Evolutionary conservation across 2,888 invertebrate species (phyloP).

Genomic region (Lumbricus terrestris): DNA sequence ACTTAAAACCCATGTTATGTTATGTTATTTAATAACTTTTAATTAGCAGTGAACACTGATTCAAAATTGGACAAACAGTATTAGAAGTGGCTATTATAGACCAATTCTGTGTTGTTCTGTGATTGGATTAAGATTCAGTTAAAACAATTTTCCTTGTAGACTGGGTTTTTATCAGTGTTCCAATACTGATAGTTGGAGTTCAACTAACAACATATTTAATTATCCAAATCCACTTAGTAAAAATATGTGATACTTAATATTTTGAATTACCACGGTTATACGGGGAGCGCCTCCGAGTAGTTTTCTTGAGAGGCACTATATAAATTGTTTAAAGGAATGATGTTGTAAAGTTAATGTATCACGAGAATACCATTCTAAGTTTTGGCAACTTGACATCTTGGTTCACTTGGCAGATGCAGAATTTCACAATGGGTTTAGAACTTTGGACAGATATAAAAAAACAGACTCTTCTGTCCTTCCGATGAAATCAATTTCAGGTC

Average conservation of each 20-base stretch:
- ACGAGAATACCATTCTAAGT: background rate
- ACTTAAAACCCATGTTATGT: too few species aligned
- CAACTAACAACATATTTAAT: too few species aligned
- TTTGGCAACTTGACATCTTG: too few species aligned
- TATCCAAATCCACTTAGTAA: too few species aligned
- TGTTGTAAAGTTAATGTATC: background rate
- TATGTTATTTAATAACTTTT: background rate
- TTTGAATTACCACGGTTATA: too few species aligned
- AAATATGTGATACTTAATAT: too few species aligned
- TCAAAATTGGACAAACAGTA: background rate
- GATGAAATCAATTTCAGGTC: background rate
- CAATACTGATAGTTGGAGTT: too few species aligned
- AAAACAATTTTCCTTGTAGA: background rate
- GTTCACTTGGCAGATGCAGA: background rate
- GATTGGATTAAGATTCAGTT: background rate
- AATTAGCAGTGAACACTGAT: too few species aligned
- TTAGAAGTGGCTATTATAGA: background rate
- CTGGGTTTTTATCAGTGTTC: too few species aligned
- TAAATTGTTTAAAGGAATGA: background rate
- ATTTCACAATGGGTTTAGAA: background rate
- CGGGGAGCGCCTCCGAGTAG: too few species aligned
- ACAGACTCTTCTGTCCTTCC: background rate
- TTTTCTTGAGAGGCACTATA: too few species aligned
- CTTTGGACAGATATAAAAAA: too few species aligned
- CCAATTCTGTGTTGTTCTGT: background rate